Evolutionary conservation across 2,113 vertebrate species (phyloP).

Genomic region (Pseudopodoces humilis): DNA sequence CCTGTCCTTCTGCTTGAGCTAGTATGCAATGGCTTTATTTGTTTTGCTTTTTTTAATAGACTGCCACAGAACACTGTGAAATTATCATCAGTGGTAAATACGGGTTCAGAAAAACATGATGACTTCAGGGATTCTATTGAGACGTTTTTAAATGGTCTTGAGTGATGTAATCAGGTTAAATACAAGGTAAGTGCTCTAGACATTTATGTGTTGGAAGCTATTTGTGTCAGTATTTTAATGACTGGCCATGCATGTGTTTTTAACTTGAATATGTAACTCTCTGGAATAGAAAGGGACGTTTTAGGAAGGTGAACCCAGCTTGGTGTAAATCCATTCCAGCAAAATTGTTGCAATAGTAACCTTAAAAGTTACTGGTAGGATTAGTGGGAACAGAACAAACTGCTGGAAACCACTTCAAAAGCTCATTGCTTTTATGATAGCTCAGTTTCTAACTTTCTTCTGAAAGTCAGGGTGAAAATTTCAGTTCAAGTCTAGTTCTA

Average conservation of each 20-base stretch:
- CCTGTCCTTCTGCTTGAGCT: constrained; percentile 43
- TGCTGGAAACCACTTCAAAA: background rate
- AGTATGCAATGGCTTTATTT: constrained; percentile 33
- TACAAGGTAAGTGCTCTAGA: constrained; percentile 28
- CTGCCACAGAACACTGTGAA: background rate
- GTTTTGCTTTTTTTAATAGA: constrained; percentile 56
- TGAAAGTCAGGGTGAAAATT: background rate
- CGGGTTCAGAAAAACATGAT: background rate
- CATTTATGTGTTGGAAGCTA: background rate
- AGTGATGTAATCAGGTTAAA: constrained; percentile 48
- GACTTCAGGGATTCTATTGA: constrained; percentile 7
- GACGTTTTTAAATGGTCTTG: constrained; percentile 23
- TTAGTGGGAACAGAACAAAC: background rate
- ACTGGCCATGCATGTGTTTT: background rate
- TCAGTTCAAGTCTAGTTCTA: background rate
- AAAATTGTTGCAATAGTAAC: background rate
- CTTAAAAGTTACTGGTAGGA: background rate
- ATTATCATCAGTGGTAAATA: background rate
- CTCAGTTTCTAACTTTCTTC: background rate
- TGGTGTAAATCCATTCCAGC: background rate
- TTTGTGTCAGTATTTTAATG: constrained; percentile 33
- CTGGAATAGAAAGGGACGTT: background rate
- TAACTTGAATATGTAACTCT: constrained; percentile 1
- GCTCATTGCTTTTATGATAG: background rate
- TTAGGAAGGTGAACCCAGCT: background rate